Conservation (phyloP, 2,113 vertebrate genomes). For the Bagarius yarrelli region DNA sequence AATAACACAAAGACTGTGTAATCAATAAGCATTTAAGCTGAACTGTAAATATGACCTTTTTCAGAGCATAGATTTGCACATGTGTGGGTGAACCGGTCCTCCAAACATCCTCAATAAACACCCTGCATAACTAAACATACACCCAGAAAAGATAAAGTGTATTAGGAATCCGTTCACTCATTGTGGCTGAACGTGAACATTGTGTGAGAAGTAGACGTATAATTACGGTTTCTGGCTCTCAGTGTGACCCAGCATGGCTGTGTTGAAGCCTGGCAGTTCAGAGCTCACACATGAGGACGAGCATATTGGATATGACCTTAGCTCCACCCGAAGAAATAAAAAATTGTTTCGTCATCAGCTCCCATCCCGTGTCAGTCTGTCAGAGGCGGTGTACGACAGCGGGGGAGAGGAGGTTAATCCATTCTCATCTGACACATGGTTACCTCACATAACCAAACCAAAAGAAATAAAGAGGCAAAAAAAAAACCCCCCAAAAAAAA, state of each 20-base stretch:
- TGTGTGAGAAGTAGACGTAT: background rate
- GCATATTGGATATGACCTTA: constrained; percentile 21
- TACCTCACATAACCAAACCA: background rate
- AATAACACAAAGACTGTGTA: background rate
- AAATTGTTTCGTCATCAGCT: background rate
- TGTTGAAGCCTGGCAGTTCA: background rate
- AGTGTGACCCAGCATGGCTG: background rate
- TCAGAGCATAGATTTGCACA: constrained; percentile 1
- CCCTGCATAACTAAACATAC: background rate
- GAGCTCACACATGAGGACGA: background rate
- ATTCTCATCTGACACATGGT: constrained; percentile 29
- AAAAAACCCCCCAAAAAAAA: too few relatives aligned
- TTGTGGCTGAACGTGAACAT: background rate
- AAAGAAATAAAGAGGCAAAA: background rate
- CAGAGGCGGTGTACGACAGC: background rate
- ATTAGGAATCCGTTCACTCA: background rate
- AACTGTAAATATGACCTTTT: constrained; percentile 10
- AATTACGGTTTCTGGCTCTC: background rate
- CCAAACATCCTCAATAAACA: background rate
- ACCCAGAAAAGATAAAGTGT: background rate
- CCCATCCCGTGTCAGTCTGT: background rate
- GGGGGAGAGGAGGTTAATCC: background rate
- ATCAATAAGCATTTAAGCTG: constrained; percentile 6
- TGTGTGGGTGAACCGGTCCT: background rate
- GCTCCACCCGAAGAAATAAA: constrained; percentile 12